Evolutionary conservation across 2,888 invertebrate species (phyloP).

Genomic region (Eupithecia insigniata): DNA sequence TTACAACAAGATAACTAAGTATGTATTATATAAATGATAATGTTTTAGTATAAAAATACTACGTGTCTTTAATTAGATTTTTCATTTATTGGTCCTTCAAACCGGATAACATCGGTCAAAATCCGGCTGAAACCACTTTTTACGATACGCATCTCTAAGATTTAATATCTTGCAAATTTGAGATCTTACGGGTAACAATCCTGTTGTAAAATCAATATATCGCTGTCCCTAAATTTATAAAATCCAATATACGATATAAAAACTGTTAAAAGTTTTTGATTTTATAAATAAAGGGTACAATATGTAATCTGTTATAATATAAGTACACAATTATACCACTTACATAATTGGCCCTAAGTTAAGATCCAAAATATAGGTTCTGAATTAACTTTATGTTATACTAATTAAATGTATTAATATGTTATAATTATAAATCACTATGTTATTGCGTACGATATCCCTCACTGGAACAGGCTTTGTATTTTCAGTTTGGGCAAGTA

Average conservation of each 20-base stretch:
- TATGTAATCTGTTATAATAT: conserved; percentile 19
- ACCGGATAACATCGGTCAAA: conserved; percentile 17
- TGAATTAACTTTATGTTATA: conserved; percentile 38
- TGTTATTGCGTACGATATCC: conserved; percentile 28
- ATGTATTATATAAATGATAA: background rate
- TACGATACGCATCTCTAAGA: background rate
- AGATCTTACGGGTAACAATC: background rate
- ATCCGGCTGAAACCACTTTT: conserved; percentile 7
- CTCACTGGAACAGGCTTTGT: conserved; percentile 78
- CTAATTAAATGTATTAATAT: conserved; percentile 30
- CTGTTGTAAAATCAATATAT: conserved; percentile 21
- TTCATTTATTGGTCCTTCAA: conserved; percentile 9
- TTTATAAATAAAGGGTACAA: conserved; percentile 19
- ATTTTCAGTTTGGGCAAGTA: conserved; percentile 76
- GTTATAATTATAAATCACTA: conserved; percentile 35
- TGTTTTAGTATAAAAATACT: conserved; percentile 1
- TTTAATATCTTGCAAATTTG: too few relatives aligned
- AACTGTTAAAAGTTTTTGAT: background rate
- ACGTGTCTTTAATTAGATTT: too few relatives aligned
- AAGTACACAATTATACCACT: conserved; percentile 40
- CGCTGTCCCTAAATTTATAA: conserved; percentile 11
- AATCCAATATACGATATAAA: background rate
- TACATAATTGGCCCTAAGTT: conserved; percentile 62
- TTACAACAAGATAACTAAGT: conserved; percentile 13
- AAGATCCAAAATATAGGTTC: conserved; percentile 42